Percentiles rank a stretch among this genome's conserved stretches.
These are phyloP conservation scores for Agrypnia vestita DNA, from an alignment of 1,140 invertebrate genomes.

Conservation along the genomic window DNA sequence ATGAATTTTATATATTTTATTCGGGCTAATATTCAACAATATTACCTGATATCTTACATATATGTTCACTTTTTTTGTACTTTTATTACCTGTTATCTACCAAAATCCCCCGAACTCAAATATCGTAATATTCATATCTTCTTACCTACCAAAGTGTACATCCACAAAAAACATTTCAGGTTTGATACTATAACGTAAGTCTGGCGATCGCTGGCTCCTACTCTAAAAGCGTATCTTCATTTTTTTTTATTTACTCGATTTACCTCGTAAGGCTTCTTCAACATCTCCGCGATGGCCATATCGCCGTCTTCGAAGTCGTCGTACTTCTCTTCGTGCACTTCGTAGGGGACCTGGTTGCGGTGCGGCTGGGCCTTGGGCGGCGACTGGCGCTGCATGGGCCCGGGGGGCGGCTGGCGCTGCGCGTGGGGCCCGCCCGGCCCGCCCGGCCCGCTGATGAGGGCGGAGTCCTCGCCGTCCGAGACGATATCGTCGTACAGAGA, in stretches of 20 bases:
- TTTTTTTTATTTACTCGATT: not conserved
- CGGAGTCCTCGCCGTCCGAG: conserved; percentile 72
- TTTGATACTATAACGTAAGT: too few relatives aligned
- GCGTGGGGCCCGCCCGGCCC: conserved; percentile 12
- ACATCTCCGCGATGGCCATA: conserved; percentile 54
- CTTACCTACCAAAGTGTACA: too few relatives aligned
- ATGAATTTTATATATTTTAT: too few relatives aligned
- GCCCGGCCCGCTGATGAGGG: conserved; percentile 59
- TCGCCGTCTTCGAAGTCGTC: conserved; percentile 52
- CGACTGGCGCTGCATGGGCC: not conserved
- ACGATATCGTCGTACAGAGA: conserved; percentile 78
- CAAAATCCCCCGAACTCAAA: too few relatives aligned
- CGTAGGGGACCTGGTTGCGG: conserved; percentile 18
- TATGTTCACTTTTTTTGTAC: too few relatives aligned
- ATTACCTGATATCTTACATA: too few relatives aligned
- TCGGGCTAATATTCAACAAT: too few relatives aligned
- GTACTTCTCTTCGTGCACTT: conserved; percentile 6
- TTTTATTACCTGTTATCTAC: too few relatives aligned
- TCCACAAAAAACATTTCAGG: too few relatives aligned
- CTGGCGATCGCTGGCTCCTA: too few relatives aligned
- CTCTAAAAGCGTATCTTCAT: too few relatives aligned
- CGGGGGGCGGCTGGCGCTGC: conserved; percentile 43
- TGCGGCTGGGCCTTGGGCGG: not conserved
- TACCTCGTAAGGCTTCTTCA: conserved; percentile 62
- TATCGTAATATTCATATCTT: too few relatives aligned